A percentile compares a stretch with the other conserved stretches of the same genome.
Conservation (phyloP, 2,113 vertebrate genomes). For the Eulacestoma nigropectus region DNA sequence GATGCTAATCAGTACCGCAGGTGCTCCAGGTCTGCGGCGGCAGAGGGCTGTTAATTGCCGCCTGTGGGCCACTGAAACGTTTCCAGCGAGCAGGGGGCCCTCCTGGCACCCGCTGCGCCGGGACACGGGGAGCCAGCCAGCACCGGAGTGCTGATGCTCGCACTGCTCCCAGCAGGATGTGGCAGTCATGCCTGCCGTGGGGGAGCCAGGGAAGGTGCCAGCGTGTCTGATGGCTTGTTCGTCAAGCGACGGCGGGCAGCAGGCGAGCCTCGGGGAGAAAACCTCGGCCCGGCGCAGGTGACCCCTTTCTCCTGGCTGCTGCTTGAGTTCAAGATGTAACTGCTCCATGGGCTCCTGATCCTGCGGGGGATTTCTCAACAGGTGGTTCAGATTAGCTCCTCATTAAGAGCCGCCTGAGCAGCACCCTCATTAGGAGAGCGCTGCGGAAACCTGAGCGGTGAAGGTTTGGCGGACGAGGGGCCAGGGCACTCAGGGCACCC, state of each 20-base stretch:
- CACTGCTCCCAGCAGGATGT: neutral
- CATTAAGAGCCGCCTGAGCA: slow-evolving; percentile 42
- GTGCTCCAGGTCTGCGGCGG: neutral
- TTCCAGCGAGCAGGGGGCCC: neutral
- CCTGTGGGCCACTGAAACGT: slow-evolving; percentile 21
- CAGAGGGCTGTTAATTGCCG: slow-evolving; percentile 55
- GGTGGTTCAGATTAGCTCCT: slow-evolving; percentile 66
- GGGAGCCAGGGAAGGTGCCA: neutral
- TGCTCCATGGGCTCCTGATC: neutral
- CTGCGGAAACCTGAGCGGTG: neutral
- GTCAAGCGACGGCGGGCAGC: neutral
- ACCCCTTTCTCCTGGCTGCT: neutral
- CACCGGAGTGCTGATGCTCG: accelerated
- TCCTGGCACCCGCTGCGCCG: neutral
- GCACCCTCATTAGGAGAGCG: slow-evolving; percentile 48
- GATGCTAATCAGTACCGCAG: slow-evolving; percentile 57
- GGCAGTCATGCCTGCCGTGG: neutral
- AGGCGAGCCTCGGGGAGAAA: neutral
- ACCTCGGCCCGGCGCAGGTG: neutral
- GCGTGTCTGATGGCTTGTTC: neutral
- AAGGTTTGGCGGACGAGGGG: neutral
- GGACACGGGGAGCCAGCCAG: neutral
- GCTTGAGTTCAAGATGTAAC: neutral
- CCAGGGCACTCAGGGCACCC: neutral
- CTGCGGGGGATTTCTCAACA: slow-evolving; percentile 43